Conservation (phyloP, 2,797 vertebrate species). For the Lacerta viridis region DNA sequence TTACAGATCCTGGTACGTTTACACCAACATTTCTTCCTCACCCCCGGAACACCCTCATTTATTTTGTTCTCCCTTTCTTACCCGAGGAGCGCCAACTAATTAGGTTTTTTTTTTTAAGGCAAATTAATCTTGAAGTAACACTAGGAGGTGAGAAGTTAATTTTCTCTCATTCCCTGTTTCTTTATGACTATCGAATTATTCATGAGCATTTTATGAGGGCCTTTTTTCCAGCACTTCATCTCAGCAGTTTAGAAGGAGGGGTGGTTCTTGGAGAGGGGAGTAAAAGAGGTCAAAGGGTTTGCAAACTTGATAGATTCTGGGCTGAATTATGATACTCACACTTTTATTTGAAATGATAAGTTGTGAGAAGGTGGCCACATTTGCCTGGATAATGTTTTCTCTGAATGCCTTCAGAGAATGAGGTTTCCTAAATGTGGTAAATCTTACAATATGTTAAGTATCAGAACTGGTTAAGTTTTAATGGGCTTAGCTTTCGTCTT, state of each 20-base stretch:
- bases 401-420: neutral
- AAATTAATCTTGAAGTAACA: constrained; percentile 70
- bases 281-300: constrained; percentile 32
- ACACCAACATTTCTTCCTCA: neutral
- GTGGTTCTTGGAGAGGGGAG: neutral
- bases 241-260: constrained; percentile 48
- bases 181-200: constrained; percentile 64
- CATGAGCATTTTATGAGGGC: constrained; percentile 40
- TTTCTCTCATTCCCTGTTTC: constrained; percentile 42
- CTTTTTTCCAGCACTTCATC: constrained; percentile 52
- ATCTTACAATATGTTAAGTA: neutral
- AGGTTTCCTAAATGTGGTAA: neutral
- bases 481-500: no score
- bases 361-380: neutral
- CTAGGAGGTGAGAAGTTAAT: constrained; percentile 63
- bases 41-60: neutral
- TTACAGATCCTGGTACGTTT: neutral
- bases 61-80: neutral
- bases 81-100: constrained; percentile 47
- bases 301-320: constrained; percentile 42
- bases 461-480: no score
- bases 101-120: constrained; percentile 49
- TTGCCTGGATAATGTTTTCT: neutral
- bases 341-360: neutral
- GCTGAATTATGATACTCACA: neutral